Conservation (phyloP, 2,797 vertebrate genomes). For the Saxicola maurus region DNA sequence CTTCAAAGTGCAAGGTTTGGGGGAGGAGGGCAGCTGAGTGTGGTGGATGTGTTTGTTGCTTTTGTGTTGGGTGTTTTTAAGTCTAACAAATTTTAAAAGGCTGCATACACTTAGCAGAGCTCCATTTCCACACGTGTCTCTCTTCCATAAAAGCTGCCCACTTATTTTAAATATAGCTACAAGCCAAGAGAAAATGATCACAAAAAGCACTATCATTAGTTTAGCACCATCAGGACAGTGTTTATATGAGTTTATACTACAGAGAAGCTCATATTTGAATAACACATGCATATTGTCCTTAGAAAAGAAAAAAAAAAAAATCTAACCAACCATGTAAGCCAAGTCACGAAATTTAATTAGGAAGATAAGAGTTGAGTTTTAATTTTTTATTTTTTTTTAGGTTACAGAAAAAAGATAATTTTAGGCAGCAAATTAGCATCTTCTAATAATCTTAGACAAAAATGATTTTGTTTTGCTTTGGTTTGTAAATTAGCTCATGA, state of each 20-base stretch:
- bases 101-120: neutral
- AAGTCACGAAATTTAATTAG: conserved; percentile 76
- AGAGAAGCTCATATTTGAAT: conserved; percentile 64
- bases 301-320: neutral
- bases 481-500: conserved; percentile 85
- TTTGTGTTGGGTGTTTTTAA: neutral
- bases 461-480: conserved; percentile 79
- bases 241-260: conserved; percentile 46
- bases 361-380: conserved; percentile 64
- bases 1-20: neutral
- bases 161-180: conserved; percentile 50
- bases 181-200: conserved; percentile 11
- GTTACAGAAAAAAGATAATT: conserved; percentile 64
- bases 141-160: conserved; percentile 13
- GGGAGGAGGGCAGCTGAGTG: neutral
- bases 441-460: conserved; percentile 82
- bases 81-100: conserved; percentile 20
- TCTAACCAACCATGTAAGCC: conserved; percentile 54
- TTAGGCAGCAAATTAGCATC: conserved; percentile 75
- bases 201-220: conserved; percentile 11
- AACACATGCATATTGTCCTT: conserved; percentile 57
- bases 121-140: neutral
- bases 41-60: neutral
- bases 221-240: conserved; percentile 13
- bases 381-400: neutral